Conservation (phyloP, 2,888 invertebrate genomes). For the Tholera decimalis region DNA sequence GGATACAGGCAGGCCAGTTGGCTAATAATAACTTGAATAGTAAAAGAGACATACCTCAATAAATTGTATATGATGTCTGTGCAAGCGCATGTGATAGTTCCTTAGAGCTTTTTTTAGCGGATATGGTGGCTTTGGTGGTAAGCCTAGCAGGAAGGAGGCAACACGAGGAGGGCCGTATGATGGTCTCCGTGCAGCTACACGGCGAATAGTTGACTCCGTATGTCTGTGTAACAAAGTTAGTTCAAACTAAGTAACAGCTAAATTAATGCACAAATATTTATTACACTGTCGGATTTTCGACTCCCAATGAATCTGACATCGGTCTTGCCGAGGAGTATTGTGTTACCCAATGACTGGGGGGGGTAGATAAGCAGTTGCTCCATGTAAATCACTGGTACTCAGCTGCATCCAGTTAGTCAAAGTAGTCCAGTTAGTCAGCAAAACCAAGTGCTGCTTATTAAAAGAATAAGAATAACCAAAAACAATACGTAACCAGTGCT, state of each 20-base stretch:
- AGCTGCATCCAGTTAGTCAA: too few relatives aligned
- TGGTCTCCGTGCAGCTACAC: conserved; percentile 70
- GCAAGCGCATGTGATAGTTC: conserved; percentile 82
- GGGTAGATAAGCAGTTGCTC: too few relatives aligned
- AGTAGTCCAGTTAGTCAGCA: too few relatives aligned
- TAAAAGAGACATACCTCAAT: conserved; percentile 76
- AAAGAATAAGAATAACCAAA: too few relatives aligned
- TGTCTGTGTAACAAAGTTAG: conserved; percentile 70
- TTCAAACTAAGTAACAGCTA: neutral
- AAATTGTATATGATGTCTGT: conserved; percentile 84
- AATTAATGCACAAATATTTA: neutral
- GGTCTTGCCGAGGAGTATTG: too few relatives aligned
- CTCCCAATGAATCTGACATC: too few relatives aligned
- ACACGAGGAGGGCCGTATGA: conserved; percentile 84
- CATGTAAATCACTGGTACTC: too few relatives aligned
- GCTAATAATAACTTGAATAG: neutral
- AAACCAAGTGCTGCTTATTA: too few relatives aligned
- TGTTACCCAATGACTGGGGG: too few relatives aligned
- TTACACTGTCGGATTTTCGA: neutral
- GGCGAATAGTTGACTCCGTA: conserved; percentile 78
- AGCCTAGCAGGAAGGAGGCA: conserved; percentile 85
- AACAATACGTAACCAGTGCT: too few relatives aligned
- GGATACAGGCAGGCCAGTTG: neutral
- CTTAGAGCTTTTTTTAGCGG: conserved; percentile 84
- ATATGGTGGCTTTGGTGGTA: conserved; percentile 84